Base-by-base conservation (phyloP, 1,140 invertebrate species). In the Lanistes nyassanus region DNA sequence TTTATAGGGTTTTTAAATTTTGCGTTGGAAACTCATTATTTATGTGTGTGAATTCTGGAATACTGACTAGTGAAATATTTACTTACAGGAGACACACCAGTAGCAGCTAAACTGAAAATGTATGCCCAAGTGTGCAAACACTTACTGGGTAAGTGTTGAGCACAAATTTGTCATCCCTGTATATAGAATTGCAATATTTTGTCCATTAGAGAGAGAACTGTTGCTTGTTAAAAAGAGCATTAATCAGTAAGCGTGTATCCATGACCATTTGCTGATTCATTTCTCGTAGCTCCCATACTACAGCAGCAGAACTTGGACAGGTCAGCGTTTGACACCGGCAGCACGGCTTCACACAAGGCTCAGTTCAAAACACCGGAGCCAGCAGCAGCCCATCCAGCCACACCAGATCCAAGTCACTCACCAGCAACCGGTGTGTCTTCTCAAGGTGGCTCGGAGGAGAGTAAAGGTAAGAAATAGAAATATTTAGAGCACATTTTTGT, bases 61-160 rank as follows among this genome's bases (percentile, higher is more conserved):
- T n/a, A n/a, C n/a, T n/a, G n/a, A n/a, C n/a, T n/a, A n/a, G n/a
- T n/a, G n/a, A 26, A n/a, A 66, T 36, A 11, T 68, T 66, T 53
- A 74, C 34, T 79, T 83, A 13, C 96, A 65, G 95, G 95, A 11
- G 94, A 97, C 82, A 94, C 93, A 68, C 92, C 93, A 76, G 90
- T 95, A 51, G 94, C 94, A 23, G 93, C 94, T 31, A 87, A 87
- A 75, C 64, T 89, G 66, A 84, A 82, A 69, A 90, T 96, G 13
- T 98, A 98, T 90, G 95, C 96, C 62, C 94, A 96, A 86, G 94
- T 92, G 77, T 91, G 90, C 73, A 82, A 84, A 69, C 81, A 88
- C 74, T 81, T 85, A 71, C 78, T 89, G 76, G 86, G 87, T 88
- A 79, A 83, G 83, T 80, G 31, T 36, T 76, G 47, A 62, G 36